Evolutionary conservation across 2,797 vertebrate genomes (phyloP), one percentile per base, ranked within the genome.

Genomic region (Syngnathus rostellatus): DNA sequence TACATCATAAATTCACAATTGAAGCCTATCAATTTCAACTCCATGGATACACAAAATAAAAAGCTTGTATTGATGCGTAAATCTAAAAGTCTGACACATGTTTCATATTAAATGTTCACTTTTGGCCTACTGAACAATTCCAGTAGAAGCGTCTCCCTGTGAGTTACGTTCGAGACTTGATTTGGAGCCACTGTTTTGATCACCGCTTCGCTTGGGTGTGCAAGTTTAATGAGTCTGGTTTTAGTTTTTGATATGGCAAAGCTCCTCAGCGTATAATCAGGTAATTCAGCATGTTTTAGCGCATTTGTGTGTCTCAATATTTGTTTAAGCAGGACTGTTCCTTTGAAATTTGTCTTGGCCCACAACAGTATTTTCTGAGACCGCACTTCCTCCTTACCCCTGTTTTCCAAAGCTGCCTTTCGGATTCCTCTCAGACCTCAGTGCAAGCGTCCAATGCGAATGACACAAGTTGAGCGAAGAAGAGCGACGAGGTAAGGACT

Each of bases 261-360:
- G 60, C 43, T 43, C n/a, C 12, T 17, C 41, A 57, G 54, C 25
- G 2, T 37, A 9, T 16, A 43, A 63, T 63, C 61, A 45, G 12
- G 46, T 46, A 12, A 21, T 46, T 45, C 41, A 25, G 14, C 12
- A n/a, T 62, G 19, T 45, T 62, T 62, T 8, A 0, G 14, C 10
- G 62, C 43, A 16, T 63, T 46, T 63, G 62, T 16, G 43, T 38
- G n/a, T n/a, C 31, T 31, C 31, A 40, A 62, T 62, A 39, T 41
- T 17, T 67, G 61, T 71, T 8, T 54, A 23, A 37, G 57, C 1
- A 3, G 16, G 61, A 50, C 50, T 64, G 55, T 58, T 79, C 65
- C 51, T 67, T 39, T 38, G 55, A 80, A 60, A 78, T 84, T 77
- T 85, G 48, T 79, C 67, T 83, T 85, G 86, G 81, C 84, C 68